Evolutionary conservation across 23 tunicate species (phyloP).

Genomic region (Styela clava): DNA sequence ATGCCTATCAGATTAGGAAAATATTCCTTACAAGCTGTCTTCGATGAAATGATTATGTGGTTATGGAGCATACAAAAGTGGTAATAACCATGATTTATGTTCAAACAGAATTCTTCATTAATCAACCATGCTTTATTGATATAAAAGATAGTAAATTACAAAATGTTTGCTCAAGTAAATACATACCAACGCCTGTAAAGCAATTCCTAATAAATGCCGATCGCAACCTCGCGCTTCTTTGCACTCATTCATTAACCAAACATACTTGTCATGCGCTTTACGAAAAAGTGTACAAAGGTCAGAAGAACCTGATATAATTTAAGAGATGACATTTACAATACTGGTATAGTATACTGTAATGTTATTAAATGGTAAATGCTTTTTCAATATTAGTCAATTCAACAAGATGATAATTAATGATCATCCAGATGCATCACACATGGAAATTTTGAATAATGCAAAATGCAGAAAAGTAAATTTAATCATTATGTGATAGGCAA

Average conservation of each 20-base stretch:
- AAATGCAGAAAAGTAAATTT: no score
- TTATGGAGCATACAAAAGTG: no score
- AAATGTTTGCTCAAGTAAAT: not conserved
- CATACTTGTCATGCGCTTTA: constrained; percentile 68
- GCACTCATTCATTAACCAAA: constrained; percentile 67
- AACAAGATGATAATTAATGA: not conserved
- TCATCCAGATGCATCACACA: not conserved
- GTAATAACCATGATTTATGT: no score
- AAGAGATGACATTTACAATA: not conserved
- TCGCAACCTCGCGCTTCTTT: constrained; percentile 69
- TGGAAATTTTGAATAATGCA: not conserved
- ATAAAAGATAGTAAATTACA: not conserved
- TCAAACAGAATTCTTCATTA: no score
- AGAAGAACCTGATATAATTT: constrained; percentile 8
- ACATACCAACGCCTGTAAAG: constrained; percentile 15
- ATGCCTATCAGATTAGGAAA: no score
- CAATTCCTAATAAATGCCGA: constrained; percentile 79
- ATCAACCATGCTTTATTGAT: no score
- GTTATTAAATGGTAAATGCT: not conserved
- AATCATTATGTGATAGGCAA: no score
- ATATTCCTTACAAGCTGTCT: no score
- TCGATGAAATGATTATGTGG: no score
- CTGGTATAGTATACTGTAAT: not conserved
- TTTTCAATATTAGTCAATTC: not conserved
- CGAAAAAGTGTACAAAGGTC: not conserved